Evolutionary conservation across 2,113 vertebrate genomes (phyloP).

Genomic region (Peromyscus polionotus): DNA sequence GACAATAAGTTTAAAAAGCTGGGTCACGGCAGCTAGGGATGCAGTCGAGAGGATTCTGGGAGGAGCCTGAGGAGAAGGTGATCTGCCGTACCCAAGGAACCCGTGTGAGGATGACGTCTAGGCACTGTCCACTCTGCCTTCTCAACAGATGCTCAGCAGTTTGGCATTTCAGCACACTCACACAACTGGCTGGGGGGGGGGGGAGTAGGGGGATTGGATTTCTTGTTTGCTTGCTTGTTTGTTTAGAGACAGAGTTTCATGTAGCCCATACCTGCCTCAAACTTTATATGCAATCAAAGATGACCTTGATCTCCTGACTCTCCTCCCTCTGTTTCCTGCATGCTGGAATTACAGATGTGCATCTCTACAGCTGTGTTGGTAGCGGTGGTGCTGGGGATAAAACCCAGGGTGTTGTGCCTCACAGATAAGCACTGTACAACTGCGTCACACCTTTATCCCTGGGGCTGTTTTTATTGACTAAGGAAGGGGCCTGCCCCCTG

Average conservation of each 20-base stretch:
- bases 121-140: accelerated
- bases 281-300: too few species aligned
- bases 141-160: neutral
- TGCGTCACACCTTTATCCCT: neutral
- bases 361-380: neutral
- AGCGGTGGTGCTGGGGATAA: too few species aligned
- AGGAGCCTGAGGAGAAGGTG: neutral
- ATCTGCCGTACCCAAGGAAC: accelerated
- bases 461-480: neutral
- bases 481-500: neutral
- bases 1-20: neutral
- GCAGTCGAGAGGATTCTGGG: neutral
- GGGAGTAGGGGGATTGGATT: accelerated
- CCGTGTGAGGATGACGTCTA: accelerated
- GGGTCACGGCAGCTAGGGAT: neutral
- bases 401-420: neutral
- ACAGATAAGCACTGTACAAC: neutral
- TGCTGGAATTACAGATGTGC: neutral
- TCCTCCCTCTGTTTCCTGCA: neutral
- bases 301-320: neutral
- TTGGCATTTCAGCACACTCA: too few species aligned
- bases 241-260: neutral
- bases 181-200: accelerated
- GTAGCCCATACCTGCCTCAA: neutral
- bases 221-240: neutral